These are phyloP conservation scores for Eulemur albifrons DNA, from an alignment of 2,797 vertebrate species.

Conservation along the genomic window DNA sequence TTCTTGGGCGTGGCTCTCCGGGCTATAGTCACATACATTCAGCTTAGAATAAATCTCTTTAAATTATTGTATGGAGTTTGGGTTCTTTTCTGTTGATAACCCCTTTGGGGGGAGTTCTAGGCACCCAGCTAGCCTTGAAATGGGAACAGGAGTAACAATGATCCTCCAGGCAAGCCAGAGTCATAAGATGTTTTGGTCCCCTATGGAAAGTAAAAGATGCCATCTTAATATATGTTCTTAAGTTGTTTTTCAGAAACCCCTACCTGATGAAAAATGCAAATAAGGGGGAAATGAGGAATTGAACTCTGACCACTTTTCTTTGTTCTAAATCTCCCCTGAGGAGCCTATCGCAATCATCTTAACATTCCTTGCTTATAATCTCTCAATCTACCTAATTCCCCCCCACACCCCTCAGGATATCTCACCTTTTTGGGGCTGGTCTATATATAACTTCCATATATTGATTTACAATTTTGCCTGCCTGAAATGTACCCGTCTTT, in stretches of 20 bases:
- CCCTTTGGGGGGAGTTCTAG: not conserved
- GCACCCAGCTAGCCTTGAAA: not conserved
- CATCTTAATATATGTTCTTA: not conserved
- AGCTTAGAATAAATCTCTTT: not conserved
- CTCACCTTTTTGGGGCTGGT: not conserved
- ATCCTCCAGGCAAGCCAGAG: not conserved
- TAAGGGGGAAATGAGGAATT: not conserved
- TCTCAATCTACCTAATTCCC: not conserved
- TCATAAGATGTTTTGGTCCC: not conserved
- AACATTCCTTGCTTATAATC: not conserved
- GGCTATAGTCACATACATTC: not conserved
- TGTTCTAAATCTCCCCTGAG: not conserved
- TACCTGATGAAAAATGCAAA: not conserved
- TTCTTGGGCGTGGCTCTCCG: not conserved
- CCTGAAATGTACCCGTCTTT: not conserved
- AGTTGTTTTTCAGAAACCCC: not conserved
- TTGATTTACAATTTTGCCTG: not conserved
- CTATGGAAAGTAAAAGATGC: not conserved
- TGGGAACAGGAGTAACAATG: not conserved
- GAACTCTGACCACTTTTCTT: not conserved
- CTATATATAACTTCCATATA: not conserved
- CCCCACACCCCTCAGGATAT: not conserved
- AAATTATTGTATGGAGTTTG: not conserved
- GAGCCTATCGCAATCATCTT: not conserved
- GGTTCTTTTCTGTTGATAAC: not conserved